Percentiles rank a stretch among this genome's conserved stretches.
Conservation (phyloP, 2,888 invertebrate species). For the Syritta pipiens region DNA sequence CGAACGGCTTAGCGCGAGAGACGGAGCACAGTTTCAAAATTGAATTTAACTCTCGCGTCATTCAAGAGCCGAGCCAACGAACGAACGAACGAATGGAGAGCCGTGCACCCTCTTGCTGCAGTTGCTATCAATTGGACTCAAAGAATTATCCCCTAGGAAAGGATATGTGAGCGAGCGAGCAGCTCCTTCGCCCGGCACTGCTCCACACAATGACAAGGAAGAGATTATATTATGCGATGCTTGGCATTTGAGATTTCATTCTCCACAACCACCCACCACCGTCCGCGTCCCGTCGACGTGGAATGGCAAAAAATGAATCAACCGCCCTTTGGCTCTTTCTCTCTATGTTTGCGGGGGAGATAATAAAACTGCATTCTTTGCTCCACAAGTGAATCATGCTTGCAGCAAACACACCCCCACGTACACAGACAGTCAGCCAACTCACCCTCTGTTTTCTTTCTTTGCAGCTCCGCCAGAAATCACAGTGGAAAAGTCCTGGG, state of each 20-base stretch:
- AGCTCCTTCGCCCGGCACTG: neutral
- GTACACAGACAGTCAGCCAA: neutral
- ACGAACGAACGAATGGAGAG: neutral
- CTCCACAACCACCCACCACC: neutral
- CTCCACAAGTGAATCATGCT: constrained; percentile 54
- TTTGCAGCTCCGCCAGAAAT: constrained; percentile 83
- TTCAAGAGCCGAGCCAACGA: neutral
- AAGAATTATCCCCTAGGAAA: constrained; percentile 43
- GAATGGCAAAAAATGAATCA: neutral
- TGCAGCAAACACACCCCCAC: constrained; percentile 24
- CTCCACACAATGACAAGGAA: constrained; percentile 34
- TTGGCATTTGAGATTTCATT: constrained; percentile 64
- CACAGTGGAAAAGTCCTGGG: constrained; percentile 82
- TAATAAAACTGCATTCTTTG: constrained; percentile 60
- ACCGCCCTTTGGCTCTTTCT: constrained; percentile 27
- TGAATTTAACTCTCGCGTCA: constrained; percentile 51
- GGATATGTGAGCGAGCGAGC: constrained; percentile 23
- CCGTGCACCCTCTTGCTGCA: constrained; percentile 5
- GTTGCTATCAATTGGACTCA: constrained; percentile 61
- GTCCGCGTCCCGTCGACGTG: no score
- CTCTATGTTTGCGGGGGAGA: constrained; percentile 18
- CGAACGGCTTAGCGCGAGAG: constrained; percentile 42
- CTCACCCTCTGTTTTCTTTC: constrained; percentile 51
- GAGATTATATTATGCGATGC: constrained; percentile 58
- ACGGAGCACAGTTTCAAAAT: constrained; percentile 57